phyloP scores from a whole-genome alignment of 2,888 invertebrate genomes.

The Vanessa cardui region DNA sequence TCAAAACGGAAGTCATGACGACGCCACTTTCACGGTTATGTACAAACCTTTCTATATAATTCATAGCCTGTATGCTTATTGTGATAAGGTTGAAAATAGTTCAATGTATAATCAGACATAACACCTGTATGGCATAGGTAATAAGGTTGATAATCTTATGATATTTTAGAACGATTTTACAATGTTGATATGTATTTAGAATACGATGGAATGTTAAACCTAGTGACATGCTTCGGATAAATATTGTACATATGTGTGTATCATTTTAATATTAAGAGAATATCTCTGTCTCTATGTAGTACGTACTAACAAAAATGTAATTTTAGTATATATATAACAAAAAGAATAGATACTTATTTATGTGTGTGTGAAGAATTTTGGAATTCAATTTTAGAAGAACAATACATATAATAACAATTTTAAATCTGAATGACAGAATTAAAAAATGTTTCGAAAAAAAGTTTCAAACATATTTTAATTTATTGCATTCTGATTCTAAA shows the following conservation, averaged over 20 bases:
- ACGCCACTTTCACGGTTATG: slow-evolving; percentile 38
- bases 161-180: background rate
- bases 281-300: no score
- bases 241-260: background rate
- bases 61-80: slow-evolving; percentile 5
- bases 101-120: background rate
- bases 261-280: background rate
- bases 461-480: no score
- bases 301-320: no score
- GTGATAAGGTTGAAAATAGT: background rate
- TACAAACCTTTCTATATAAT: slow-evolving; percentile 9
- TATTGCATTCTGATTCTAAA: no score
- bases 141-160: slow-evolving; percentile 12
- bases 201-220: slow-evolving; percentile 22
- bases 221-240: slow-evolving; percentile 7
- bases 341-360: no score
- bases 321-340: no score
- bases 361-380: no score
- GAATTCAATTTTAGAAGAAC: no score
- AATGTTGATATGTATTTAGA: slow-evolving; percentile 31
- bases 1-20: slow-evolving; percentile 37
- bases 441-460: no score
- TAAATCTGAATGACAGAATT: no score
- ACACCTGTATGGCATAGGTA: background rate
- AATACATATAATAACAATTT: no score